Percentiles rank a stretch among this genome's conserved stretches.
phyloP scores from a whole-genome alignment of 2,797 vertebrate genomes.

The Rhabdomys pumilio region DNA sequence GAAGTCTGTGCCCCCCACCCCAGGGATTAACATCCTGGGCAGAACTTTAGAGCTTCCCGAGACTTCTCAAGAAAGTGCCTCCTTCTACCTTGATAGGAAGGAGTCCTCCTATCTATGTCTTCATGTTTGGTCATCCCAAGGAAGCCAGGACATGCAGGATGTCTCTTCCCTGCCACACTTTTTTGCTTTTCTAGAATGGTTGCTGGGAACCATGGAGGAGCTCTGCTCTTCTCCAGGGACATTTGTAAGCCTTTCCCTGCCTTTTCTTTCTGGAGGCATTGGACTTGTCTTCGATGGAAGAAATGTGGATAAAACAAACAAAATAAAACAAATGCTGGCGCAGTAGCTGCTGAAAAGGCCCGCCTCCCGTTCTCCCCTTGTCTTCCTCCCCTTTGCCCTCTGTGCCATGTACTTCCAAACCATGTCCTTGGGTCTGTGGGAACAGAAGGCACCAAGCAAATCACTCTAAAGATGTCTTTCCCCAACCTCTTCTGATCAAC shows the following conservation, averaged over 20 bases:
- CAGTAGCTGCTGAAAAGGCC: neutral
- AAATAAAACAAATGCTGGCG: neutral
- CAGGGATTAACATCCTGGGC: neutral
- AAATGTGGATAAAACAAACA: neutral
- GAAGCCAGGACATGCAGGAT: neutral
- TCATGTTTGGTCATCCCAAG: neutral
- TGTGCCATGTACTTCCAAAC: neutral
- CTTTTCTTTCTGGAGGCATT: neutral
- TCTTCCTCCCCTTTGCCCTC: neutral
- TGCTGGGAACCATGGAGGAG: neutral
- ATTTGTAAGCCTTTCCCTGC: neutral
- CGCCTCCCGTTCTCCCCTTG: accelerated
- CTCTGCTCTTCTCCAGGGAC: neutral
- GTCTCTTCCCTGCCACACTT: neutral
- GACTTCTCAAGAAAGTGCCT: neutral
- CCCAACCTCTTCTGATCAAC: neutral
- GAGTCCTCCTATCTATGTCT: neutral
- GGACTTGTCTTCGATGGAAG: neutral
- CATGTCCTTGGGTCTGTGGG: neutral
- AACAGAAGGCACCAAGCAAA: neutral
- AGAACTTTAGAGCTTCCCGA: neutral
- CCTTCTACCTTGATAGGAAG: neutral
- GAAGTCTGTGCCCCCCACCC: neutral
- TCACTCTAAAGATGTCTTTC: neutral
- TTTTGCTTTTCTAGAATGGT: slow-evolving; percentile 13